Conservation (phyloP, 1,140 invertebrate species). For the Calycopis cecrops region DNA sequence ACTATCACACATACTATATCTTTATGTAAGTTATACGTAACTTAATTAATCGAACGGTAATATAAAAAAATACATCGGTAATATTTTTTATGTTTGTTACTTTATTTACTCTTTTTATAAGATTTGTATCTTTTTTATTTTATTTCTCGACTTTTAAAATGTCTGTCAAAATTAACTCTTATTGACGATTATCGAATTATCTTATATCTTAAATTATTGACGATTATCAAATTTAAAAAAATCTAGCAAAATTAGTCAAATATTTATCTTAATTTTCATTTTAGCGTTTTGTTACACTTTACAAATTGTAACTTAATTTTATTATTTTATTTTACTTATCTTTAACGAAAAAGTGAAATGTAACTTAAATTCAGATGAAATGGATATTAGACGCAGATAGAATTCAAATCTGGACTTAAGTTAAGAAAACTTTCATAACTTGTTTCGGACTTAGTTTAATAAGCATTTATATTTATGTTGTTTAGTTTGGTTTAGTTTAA, state of each 20-base stretch:
- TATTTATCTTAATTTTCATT: conserved; percentile 1
- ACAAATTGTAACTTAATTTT: conserved; percentile 6
- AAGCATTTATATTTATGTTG: conserved; percentile 4
- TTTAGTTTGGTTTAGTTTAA: conserved; percentile 9
- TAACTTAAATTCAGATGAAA: conserved; percentile 8
- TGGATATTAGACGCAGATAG: not conserved
- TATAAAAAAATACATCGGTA: too few species aligned
- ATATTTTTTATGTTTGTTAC: too few species aligned
- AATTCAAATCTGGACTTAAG: not conserved
- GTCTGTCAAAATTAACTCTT: too few species aligned
- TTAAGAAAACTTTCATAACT: not conserved
- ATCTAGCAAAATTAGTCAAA: conserved; percentile 16
- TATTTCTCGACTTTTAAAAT: too few species aligned
- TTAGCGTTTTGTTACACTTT: not conserved
- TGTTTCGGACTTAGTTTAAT: conserved; percentile 2
- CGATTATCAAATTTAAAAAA: not conserved
- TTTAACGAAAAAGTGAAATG: conserved; percentile 1
- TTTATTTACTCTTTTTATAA: too few species aligned
- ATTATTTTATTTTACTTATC: not conserved
- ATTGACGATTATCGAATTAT: too few species aligned
- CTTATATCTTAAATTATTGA: conserved; percentile 8
- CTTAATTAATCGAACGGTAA: too few species aligned
- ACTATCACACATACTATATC: too few species aligned
- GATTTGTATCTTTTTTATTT: too few species aligned
- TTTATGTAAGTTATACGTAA: too few species aligned